A percentile compares a stretch with the other conserved stretches of the same genome.
Conservation (phyloP, 2,113 vertebrate species). For the Podilymbus podiceps region DNA sequence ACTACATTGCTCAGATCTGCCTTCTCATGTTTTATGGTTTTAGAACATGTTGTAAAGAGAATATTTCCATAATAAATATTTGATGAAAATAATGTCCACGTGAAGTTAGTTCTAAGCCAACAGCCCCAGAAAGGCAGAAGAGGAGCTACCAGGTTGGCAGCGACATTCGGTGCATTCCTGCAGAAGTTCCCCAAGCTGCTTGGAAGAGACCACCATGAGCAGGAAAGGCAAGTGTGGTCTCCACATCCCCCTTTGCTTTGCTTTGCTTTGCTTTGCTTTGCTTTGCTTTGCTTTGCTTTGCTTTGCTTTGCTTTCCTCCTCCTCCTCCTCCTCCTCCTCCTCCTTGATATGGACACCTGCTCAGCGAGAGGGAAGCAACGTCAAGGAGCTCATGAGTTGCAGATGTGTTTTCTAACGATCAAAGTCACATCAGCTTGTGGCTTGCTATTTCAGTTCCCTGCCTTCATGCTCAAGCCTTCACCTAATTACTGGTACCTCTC, state of each 20-base stretch:
- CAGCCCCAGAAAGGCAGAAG: not conserved
- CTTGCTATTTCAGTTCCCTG: not conserved
- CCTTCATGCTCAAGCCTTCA: not conserved
- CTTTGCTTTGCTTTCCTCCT: not conserved
- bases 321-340: not conserved
- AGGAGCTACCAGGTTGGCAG: not conserved
- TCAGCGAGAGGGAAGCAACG: not conserved
- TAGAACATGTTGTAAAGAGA: slow-evolving; percentile 6
- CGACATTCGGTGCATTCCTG: not conserved
- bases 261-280: too few relatives aligned
- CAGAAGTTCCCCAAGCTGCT: not conserved
- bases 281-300: too few relatives aligned
- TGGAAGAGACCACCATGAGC: not conserved
- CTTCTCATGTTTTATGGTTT: not conserved
- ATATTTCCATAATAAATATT: slow-evolving; percentile 1
- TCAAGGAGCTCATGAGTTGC: not conserved
- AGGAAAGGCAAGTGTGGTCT: not conserved
- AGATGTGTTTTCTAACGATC: not conserved
- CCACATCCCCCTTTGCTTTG: too few relatives aligned
- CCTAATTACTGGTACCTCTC: not conserved
- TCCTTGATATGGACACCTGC: not conserved
- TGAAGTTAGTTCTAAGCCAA: not conserved
- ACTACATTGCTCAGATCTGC: not conserved
- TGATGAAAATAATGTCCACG: slow-evolving; percentile 16
- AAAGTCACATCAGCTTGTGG: not conserved